A percentile compares a stretch with the other conserved stretches of the same genome.
Evolutionary conservation across 2,113 vertebrate genomes (phyloP).

Genomic region (Megaleporinus macrocephalus): DNA sequence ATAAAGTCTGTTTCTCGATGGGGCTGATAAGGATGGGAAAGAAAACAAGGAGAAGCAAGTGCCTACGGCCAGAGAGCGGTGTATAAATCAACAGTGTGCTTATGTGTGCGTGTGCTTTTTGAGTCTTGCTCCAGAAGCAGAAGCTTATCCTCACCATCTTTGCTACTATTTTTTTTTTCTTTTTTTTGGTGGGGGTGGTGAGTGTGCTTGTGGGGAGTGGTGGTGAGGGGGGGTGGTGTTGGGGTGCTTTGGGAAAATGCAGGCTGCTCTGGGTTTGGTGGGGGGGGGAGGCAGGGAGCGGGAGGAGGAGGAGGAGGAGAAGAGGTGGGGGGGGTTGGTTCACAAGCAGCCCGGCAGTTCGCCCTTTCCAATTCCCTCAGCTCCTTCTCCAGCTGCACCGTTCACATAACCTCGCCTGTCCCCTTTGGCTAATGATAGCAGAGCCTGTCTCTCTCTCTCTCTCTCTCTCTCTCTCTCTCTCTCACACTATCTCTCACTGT

Average conservation of each 20-base stretch:
- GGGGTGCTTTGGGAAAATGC: slow-evolving; percentile 55
- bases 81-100: slow-evolving; percentile 72
- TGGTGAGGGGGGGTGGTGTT: no score
- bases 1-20: slow-evolving; percentile 53
- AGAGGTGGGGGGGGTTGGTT: slow-evolving; percentile 66
- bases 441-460: slow-evolving; percentile 77
- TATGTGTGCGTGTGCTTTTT: slow-evolving; percentile 43
- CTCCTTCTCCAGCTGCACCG: slow-evolving; percentile 80
- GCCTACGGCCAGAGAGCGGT: slow-evolving; percentile 52
- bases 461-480: slow-evolving; percentile 66
- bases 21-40: slow-evolving; percentile 49
- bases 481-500: slow-evolving; percentile 64
- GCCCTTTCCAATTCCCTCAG: slow-evolving; percentile 79
- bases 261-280: slow-evolving; percentile 58
- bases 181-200: slow-evolving; percentile 60
- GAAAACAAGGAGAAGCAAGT: slow-evolving; percentile 59
- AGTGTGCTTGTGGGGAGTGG: not conserved
- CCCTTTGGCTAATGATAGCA: slow-evolving; percentile 82
- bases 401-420: slow-evolving; percentile 84
- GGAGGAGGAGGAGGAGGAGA: no score
- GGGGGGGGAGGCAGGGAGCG: no score
- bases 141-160: slow-evolving; percentile 74
- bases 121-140: slow-evolving; percentile 61
- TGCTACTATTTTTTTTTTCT: slow-evolving; percentile 53
- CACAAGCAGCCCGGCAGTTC: slow-evolving; percentile 73